Conservation (phyloP, 2,113 vertebrate genomes). For the Typhlomys cinereus region DNA sequence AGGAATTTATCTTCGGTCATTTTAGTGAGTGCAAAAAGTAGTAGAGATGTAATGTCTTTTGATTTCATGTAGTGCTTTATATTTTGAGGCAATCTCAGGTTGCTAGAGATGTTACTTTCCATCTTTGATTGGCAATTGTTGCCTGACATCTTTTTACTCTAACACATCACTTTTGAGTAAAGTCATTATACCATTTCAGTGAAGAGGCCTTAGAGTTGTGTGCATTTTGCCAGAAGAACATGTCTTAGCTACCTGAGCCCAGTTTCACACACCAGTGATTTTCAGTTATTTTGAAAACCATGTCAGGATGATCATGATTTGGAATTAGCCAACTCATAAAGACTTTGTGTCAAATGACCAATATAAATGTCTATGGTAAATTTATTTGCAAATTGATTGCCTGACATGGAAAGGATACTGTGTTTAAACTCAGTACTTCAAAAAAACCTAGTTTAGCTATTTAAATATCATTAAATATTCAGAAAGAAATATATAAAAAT, state of each 20-base stretch:
- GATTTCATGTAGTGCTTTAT: not conserved
- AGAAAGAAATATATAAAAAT: not conserved
- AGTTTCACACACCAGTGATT: too few relatives aligned
- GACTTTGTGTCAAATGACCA: too few relatives aligned
- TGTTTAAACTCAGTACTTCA: too few relatives aligned
- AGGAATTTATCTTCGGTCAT: not conserved
- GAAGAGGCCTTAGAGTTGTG: not conserved
- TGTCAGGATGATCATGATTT: too few relatives aligned
- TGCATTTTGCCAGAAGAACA: not conserved
- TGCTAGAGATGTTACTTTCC: not conserved
- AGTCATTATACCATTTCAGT: not conserved
- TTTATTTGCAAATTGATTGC: too few relatives aligned
- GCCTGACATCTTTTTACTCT: not conserved
- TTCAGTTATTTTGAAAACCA: too few relatives aligned
- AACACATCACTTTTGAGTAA: not conserved
- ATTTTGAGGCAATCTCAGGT: not conserved
- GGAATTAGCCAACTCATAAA: too few relatives aligned
- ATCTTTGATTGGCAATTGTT: not conserved
- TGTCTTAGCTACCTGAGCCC: not conserved
- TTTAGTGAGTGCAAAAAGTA: slow-evolving; percentile 37
- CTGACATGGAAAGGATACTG: too few relatives aligned
- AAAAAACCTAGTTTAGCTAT: not conserved
- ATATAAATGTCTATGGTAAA: too few relatives aligned
- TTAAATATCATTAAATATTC: slow-evolving; percentile 22
- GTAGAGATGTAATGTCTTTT: slow-evolving; percentile 12